Evolutionary conservation across 1,140 invertebrate genomes (phyloP).

Genomic region (Calephelis virginiensis): DNA sequence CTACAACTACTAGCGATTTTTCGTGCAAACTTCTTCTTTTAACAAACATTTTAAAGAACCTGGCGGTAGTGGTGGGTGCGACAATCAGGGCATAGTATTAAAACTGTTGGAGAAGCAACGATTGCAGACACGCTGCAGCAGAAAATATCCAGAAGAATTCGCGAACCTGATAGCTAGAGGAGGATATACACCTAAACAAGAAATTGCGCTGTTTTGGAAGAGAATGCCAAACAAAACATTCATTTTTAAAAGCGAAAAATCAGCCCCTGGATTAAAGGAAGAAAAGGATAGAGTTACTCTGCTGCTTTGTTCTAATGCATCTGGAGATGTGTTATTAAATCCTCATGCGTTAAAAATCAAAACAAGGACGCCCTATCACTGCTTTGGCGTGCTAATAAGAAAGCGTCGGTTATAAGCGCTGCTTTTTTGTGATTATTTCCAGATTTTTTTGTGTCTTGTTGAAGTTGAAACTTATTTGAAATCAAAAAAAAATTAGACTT

Average conservation of each 20-base stretch:
- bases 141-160: slow-evolving; percentile 37
- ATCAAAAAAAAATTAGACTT: slow-evolving; percentile 31
- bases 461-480: slow-evolving; percentile 32
- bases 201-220: slow-evolving; percentile 42
- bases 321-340: slow-evolving; percentile 28
- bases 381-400: slow-evolving; percentile 36
- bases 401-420: slow-evolving; percentile 32
- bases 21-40: too few species aligned
- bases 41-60: too few species aligned
- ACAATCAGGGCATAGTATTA: slow-evolving; percentile 36
- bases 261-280: slow-evolving; percentile 32
- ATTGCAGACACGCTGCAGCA: slow-evolving; percentile 37
- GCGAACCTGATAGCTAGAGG: slow-evolving; percentile 31
- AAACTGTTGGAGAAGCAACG: slow-evolving; percentile 36
- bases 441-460: slow-evolving; percentile 26
- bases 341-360: slow-evolving; percentile 32
- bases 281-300: slow-evolving; percentile 33
- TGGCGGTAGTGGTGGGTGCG: too few species aligned
- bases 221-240: slow-evolving; percentile 38
- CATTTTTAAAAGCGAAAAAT: slow-evolving; percentile 37
- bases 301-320: slow-evolving; percentile 12
- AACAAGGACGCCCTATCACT: slow-evolving; percentile 29
- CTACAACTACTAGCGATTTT: too few species aligned
- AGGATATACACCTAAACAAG: slow-evolving; percentile 40
- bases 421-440: slow-evolving; percentile 33